Evolutionary conservation across 1,140 invertebrate species (phyloP), one percentile per base, ranked within the genome.

Genomic region (Acyrthosiphon pisum): DNA sequence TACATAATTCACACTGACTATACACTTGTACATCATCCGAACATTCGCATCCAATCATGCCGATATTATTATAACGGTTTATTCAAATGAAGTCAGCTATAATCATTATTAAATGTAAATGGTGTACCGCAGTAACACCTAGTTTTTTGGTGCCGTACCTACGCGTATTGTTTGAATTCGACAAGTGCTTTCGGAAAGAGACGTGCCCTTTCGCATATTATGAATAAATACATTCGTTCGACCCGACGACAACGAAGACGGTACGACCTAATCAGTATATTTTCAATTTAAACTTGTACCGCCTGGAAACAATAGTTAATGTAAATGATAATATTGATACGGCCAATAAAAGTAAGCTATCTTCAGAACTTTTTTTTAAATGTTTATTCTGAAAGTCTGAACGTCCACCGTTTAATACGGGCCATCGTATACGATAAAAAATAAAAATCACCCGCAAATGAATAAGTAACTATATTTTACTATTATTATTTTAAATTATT

Each of bases 31-130:
- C n/a, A 76, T 76, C 60, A 76, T n/a, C 60, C n/a, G 30, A 20
- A 76, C n/a, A 76, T 76, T 76, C 60, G 60, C 30, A 76, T 76
- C 60, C n/a, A 76, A 76, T 76, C 30, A 30, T n/a, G n/a, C n/a
- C n/a, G 60, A 76, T 68, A n/a, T 68, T n/a, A 68, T 68, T 68
- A 68, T 68, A 68, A 68, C 60, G 60, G 60, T 68, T 68, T 68
- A 68, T 68, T 68, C 60, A n/a, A 14, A 68, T 68, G 14, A 68
- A 68, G 30, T 68, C 11, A n/a, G 30, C 14, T n/a, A 76, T 76
- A 76, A n/a, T 68, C 60, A n/a, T 18, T n/a, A 68, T 68, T 30
- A n/a, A 76, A 76, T 76, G 30, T 76, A 76, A 76, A 76, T 76
- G 41, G 41, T 41, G 30, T 14, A 76, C 6, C 14, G 20, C 50